Evolutionary conservation across 2,888 invertebrate species (phyloP).

Genomic region (Entomobrya multifasciata): DNA sequence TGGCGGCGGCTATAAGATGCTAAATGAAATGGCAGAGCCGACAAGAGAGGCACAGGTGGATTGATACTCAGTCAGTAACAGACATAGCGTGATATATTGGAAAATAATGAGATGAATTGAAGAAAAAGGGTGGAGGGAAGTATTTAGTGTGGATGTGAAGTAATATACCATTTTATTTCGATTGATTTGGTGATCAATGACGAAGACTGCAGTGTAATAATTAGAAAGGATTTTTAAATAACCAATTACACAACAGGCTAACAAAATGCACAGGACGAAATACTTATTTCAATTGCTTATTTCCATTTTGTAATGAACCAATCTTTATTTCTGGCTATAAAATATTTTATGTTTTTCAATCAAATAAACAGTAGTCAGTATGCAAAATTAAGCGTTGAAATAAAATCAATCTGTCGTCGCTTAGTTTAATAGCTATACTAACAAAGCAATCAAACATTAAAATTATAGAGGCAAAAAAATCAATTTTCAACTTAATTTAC

Average conservation of each 20-base stretch:
- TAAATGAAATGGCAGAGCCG: not conserved
- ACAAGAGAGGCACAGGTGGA: constrained; percentile 21
- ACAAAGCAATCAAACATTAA: constrained; percentile 23
- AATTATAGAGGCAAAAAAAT: no score
- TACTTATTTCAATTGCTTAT: constrained; percentile 25
- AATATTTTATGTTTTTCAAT: constrained; percentile 14
- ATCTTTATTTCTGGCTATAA: not conserved
- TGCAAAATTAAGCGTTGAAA: not conserved
- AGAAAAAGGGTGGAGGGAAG: constrained; percentile 44
- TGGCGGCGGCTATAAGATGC: no score
- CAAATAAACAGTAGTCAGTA: not conserved
- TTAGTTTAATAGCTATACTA: not conserved
- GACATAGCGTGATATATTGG: constrained; percentile 37
- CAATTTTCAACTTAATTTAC: no score
- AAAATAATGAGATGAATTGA: constrained; percentile 36
- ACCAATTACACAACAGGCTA: constrained; percentile 7
- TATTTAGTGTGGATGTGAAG: not conserved
- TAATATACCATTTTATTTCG: constrained; percentile 25
- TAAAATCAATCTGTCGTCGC: constrained; percentile 18
- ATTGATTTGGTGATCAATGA: not conserved
- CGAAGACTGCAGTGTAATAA: not conserved
- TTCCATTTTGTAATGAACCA: not conserved
- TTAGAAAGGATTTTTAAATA: constrained; percentile 33
- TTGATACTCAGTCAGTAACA: constrained; percentile 40
- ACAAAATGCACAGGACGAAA: not conserved